Percentiles rank a stretch among this genome's conserved stretches.
phyloP scores from a whole-genome alignment of 2,888 invertebrate species.

The Brachycybe producta region DNA sequence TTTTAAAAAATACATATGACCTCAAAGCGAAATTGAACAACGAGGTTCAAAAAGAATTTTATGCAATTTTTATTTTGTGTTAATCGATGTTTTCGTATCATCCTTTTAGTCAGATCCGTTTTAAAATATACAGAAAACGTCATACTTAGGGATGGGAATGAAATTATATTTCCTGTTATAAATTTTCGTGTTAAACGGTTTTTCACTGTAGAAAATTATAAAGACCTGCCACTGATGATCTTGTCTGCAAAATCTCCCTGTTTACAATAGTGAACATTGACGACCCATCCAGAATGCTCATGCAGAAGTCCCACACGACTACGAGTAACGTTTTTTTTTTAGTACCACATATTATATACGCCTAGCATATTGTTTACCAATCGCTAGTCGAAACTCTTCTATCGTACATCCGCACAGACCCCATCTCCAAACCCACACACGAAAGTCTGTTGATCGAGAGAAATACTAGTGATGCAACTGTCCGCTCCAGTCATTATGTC shows the following conservation, averaged over 20 bases:
- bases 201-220: too few relatives aligned
- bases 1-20: too few relatives aligned
- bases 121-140: too few relatives aligned
- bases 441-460: conserved; percentile 45
- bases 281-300: conserved; percentile 59
- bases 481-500: conserved; percentile 71
- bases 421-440: conserved; percentile 81
- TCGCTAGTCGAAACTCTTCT: conserved; percentile 54
- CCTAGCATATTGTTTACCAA: conserved; percentile 30
- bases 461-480: conserved; percentile 50
- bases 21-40: too few relatives aligned
- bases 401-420: conserved; percentile 73
- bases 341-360: too few relatives aligned
- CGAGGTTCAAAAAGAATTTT: too few relatives aligned
- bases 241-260: conserved; percentile 30
- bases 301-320: conserved; percentile 54
- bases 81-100: too few relatives aligned
- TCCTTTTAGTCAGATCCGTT: too few relatives aligned
- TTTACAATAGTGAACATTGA: conserved; percentile 47
- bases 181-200: too few relatives aligned
- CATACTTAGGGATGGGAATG: too few relatives aligned
- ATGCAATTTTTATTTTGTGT: too few relatives aligned
- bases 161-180: too few relatives aligned
- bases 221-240: conserved; percentile 55
- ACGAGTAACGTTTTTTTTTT: conserved; percentile 20